Base-by-base conservation (phyloP, 2,113 vertebrate genomes). In the Oophaga pumilio region DNA sequence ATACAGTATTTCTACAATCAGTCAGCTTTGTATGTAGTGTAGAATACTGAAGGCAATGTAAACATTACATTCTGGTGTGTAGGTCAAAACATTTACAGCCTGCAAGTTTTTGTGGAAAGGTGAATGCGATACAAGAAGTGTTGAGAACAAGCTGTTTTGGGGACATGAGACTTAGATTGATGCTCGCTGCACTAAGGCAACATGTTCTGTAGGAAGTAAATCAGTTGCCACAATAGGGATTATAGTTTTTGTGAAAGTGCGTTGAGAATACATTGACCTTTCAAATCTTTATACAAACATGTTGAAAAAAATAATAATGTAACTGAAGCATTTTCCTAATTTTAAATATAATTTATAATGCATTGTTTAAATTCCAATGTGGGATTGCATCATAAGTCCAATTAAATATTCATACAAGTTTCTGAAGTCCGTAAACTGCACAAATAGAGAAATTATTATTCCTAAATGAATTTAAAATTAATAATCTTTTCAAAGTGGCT, bases 251-350 rank as follows among this genome's bases (percentile, higher is more conserved):
- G 26, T 49, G 59, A 77, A 66, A 24, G n/a, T 53, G 20, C 52
- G 59, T 77, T 60, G 33, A 62, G 84, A 85, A 66, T 66, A 52
- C 59, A 74, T 77, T 85, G 84, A 77, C 74, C 73, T 85, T 85
- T 85, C 15, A 28, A 60, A 33, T 85, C 71, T 12, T 26, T 64
- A 26, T 52, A 62, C 84, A 50, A 22, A 66, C 43, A 66, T 24
- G 57, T 24, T 26, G n/a, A 64, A 77, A 76, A 17, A 53, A 77
- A 76, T 77, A 85, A 49, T 77, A 62, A 50, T 53, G 50, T 85
- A 64, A 66, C 74, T 77, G 24, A 85, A 66, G 28, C 66, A n/a
- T 13, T 78, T 78, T 85, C 20, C 66, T 43, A 66, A 17, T 53
- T 68, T 69, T 22, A 83, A 83, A 26, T 22, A 2, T 53, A 52